phyloP scores from a whole-genome alignment of 2,888 invertebrate genomes.

The Crioceris asparagi region DNA sequence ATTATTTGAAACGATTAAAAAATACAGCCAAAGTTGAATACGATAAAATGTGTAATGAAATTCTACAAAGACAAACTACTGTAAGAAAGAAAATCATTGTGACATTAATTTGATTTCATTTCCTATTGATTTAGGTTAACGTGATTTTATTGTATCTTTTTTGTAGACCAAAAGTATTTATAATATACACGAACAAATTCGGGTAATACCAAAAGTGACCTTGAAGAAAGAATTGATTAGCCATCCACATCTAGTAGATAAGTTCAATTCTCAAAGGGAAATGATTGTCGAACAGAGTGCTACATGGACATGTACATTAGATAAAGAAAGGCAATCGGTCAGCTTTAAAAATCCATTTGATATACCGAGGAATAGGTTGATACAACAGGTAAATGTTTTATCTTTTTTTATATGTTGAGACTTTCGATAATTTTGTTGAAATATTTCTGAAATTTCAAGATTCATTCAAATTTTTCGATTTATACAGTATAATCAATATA shows the following conservation, averaged over 20 bases:
- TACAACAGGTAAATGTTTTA: constrained; percentile 63
- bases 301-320: constrained; percentile 53
- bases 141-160: too few species aligned
- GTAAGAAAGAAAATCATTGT: too few species aligned
- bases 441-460: too few species aligned
- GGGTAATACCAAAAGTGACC: constrained; percentile 42
- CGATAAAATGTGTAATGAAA: constrained; percentile 75
- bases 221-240: constrained; percentile 71
- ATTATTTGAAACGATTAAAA: constrained; percentile 91
- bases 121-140: too few species aligned
- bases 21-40: constrained; percentile 87
- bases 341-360: constrained; percentile 92
- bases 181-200: constrained; percentile 37
- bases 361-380: constrained; percentile 75
- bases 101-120: too few species aligned
- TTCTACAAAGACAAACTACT: constrained; percentile 50
- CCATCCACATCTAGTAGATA: constrained; percentile 72
- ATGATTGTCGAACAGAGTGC: constrained; percentile 81
- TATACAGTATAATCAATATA: too few species aligned
- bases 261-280: constrained; percentile 70
- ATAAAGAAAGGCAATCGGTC: constrained; percentile 43
- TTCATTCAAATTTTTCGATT: too few species aligned
- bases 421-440: not conserved
- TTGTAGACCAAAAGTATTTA: too few species aligned
- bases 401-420: too few species aligned